Evolutionary conservation across 2,888 invertebrate genomes (phyloP).

Genomic region (Rotaria magnacalcarata): DNA sequence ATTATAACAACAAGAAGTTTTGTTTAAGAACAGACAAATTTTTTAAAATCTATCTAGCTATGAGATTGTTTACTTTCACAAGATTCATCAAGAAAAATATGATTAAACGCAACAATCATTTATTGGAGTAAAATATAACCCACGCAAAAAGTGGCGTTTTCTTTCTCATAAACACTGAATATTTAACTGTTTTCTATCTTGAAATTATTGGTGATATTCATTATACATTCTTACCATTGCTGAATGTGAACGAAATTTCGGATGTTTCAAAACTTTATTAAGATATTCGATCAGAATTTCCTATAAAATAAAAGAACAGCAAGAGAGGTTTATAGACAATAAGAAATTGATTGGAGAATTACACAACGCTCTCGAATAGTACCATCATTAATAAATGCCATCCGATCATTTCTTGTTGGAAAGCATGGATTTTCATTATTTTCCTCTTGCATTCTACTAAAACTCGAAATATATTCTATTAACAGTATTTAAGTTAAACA

Average conservation of each 20-base stretch:
- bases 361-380: slow-evolving; percentile 38
- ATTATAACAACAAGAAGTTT: no score
- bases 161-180: no score
- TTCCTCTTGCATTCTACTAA: neutral
- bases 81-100: no score
- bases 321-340: no score
- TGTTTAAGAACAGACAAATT: no score
- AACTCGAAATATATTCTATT: neutral
- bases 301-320: neutral
- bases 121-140: no score
- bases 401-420: slow-evolving; percentile 32
- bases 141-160: no score
- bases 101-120: no score
- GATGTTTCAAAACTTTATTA: slow-evolving; percentile 35
- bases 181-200: no score
- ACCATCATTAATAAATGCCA: slow-evolving; percentile 28
- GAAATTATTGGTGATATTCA: neutral
- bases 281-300: slow-evolving; percentile 36
- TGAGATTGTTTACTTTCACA: no score
- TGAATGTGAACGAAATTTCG: slow-evolving; percentile 39
- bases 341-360: neutral
- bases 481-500: no score
- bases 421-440: slow-evolving; percentile 15
- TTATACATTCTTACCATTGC: slow-evolving; percentile 12
- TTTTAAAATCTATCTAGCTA: no score